Base-by-base conservation (phyloP, 2,113 vertebrate species). In the Chionomys nivalis region DNA sequence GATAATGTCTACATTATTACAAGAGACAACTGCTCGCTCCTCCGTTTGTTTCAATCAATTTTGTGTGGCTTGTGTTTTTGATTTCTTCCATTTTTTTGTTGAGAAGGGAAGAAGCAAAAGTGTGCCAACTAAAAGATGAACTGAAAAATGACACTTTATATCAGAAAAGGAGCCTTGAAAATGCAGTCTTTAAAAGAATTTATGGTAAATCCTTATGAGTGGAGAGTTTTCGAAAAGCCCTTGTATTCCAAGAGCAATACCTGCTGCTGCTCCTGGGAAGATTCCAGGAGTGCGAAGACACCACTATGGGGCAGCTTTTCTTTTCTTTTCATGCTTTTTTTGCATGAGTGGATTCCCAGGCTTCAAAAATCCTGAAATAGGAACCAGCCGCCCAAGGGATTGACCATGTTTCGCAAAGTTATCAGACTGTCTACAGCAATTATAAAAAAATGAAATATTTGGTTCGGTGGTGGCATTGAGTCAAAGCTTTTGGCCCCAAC, bases 181-280 rank as follows among this genome's bases (percentile, higher is more conserved):
- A 98, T 47, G 96, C 98, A n/a, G 17, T 39, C 17, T 72, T 72
- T 9, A 72, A 72, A 99, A 99, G 99, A 97, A 98, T 99, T 97
- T 99, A 99, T 91, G 99, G 99, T 55, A 99, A 99, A 96, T 99
- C 99, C 95, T 98, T 99, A 89, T 98, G 99, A 52, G 99, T 99
- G 14, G 99, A 99, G 97, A 99, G 99, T 96, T 99, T 99, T 96
- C 98, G 99, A 91, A 99, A 99, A 97, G 99, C 99, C 47, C 99
- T 99, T 49, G 98, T 99, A 95, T 99, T 99, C 97, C 99, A 99
- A 98, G 99, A 99, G 96, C 99, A 99, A 94, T 99, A 99, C 19
- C 98, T 99, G 98, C 98, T 99, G 98, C 98, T 99, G 89, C 98
- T 99, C 92, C 98, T 99, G 24, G 99, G 99, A 0, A 99, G 99